phyloP scores from a whole-genome alignment of 1,140 invertebrate species.

The Mya arenaria region DNA sequence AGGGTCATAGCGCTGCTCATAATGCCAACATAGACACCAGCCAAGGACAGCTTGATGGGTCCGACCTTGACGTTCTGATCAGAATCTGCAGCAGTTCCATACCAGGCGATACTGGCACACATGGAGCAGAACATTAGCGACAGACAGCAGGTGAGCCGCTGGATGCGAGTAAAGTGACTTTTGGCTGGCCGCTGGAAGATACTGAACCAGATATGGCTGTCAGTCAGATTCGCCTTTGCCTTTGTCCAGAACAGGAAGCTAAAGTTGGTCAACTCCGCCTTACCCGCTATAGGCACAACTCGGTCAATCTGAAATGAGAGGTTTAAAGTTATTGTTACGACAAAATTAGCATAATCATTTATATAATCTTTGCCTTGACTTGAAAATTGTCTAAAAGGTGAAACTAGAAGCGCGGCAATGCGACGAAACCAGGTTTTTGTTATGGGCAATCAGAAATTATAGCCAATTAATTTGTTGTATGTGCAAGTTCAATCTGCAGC shows the following conservation, averaged over 20 bases:
- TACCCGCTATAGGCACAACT: constrained; percentile 66
- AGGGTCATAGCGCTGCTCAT: constrained; percentile 58
- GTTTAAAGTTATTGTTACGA: no score
- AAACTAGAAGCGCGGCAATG: no score
- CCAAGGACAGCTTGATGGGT: constrained; percentile 57
- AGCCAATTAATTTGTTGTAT: no score
- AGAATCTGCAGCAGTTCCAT: constrained; percentile 43
- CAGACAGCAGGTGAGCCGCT: constrained; percentile 71
- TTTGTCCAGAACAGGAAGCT: constrained; percentile 69
- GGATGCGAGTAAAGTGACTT: constrained; percentile 70
- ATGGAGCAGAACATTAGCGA: constrained; percentile 72
- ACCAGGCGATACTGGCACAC: constrained; percentile 68
- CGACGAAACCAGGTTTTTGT: no score
- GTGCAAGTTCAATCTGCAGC: no score
- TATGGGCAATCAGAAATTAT: no score
- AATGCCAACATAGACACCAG: constrained; percentile 62
- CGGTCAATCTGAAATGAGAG: constrained; percentile 69
- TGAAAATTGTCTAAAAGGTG: no score
- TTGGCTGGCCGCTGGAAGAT: constrained; percentile 68
- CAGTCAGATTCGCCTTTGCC: constrained; percentile 64
- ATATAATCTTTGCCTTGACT: no score
- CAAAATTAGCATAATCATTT: no score
- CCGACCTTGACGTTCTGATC: constrained; percentile 55
- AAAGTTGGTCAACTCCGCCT: constrained; percentile 67
- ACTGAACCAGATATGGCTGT: constrained; percentile 74